phyloP scores from a whole-genome alignment of 1,140 invertebrate genomes.

The Cyrtorhinus lividipennis region DNA sequence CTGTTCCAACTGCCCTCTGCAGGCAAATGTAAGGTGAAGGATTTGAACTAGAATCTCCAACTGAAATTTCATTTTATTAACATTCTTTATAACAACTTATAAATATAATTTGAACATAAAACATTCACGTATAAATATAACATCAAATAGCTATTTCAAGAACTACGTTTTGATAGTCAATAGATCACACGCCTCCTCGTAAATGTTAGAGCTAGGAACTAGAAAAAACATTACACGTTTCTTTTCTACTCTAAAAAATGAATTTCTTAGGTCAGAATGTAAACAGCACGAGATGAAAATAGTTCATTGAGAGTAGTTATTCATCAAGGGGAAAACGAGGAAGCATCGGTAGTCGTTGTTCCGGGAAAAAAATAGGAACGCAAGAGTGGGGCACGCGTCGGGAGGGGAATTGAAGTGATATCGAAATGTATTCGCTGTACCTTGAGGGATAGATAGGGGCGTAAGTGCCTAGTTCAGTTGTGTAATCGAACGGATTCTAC shows the following conservation, averaged over 20 bases:
- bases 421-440: no score
- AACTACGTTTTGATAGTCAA: conserved; percentile 6
- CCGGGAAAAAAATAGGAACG: not conserved
- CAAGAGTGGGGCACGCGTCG: no score
- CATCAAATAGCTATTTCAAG: not conserved
- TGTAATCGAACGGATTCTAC: no score
- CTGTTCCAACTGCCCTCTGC: no score
- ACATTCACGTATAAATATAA: conserved; percentile 7
- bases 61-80: not conserved
- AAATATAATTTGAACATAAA: not conserved
- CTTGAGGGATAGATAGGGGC: no score
- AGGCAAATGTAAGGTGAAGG: no score
- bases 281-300: no score
- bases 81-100: conserved; percentile 1
- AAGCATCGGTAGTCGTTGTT: not conserved
- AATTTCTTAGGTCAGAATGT: not conserved
- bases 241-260: not conserved
- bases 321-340: no score
- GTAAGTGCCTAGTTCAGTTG: no score
- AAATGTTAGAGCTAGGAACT: not conserved
- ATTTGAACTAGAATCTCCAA: no score
- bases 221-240: not conserved
- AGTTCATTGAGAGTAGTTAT: no score
- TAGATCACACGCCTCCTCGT: not conserved
- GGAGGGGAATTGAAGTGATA: no score